Evolutionary conservation across 2,797 vertebrate genomes (phyloP).

Genomic region (Mergus octosetaceus): DNA sequence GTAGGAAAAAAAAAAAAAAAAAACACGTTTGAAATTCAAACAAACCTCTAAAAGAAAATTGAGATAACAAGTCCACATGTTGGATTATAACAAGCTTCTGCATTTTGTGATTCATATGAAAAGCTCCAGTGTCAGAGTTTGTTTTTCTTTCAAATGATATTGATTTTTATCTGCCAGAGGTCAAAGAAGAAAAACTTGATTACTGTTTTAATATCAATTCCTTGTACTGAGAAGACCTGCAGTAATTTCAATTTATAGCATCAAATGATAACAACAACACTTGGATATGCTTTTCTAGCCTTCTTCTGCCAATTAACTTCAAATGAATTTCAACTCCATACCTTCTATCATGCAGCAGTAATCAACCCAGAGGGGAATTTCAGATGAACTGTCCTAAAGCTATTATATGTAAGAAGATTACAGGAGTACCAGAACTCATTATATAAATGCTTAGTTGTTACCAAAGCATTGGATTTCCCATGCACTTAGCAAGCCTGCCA

Average conservation of each 20-base stretch:
- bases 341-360: neutral
- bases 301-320: neutral
- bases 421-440: neutral
- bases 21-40: slow-evolving; percentile 49
- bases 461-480: neutral
- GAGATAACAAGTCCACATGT: neutral
- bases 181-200: slow-evolving; percentile 23
- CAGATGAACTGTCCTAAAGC: neutral
- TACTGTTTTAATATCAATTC: neutral
- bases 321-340: neutral
- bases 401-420: neutral
- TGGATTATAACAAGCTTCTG: neutral
- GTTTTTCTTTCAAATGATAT: neutral
- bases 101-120: neutral
- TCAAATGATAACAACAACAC: neutral
- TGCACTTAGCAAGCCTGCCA: neutral
- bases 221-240: neutral
- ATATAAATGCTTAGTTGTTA: neutral
- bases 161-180: slow-evolving; percentile 36
- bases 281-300: neutral
- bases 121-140: neutral
- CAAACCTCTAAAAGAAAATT: slow-evolving; percentile 26
- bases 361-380: neutral
- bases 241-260: neutral
- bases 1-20: neutral